A percentile compares a stretch with the other conserved stretches of the same genome.
These are phyloP conservation scores for Pollenia labialis DNA, from an alignment of 2,888 invertebrate species.

Conservation along the genomic window DNA sequence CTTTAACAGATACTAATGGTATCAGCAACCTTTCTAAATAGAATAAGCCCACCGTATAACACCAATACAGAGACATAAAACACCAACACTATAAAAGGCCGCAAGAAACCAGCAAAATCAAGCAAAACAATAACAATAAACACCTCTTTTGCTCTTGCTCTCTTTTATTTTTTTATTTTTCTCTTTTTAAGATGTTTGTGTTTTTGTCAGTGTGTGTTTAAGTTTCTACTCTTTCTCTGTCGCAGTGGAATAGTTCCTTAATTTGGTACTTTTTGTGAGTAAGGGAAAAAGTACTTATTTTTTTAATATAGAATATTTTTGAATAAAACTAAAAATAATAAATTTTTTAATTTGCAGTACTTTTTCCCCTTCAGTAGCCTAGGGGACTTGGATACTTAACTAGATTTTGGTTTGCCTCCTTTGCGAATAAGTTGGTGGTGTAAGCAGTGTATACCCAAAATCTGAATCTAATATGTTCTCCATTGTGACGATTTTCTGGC, in stretches of 20 bases:
- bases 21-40: slow-evolving; percentile 81
- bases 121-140: slow-evolving; percentile 48
- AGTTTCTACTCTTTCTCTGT: not conserved
- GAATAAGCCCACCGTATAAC: slow-evolving; percentile 76
- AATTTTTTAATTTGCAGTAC: no score
- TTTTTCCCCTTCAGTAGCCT: no score
- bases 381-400: no score
- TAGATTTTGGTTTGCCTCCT: no score
- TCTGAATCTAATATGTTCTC: no score
- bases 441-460: no score
- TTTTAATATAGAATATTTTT: not conserved
- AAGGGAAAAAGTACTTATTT: not conserved
- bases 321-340: no score
- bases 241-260: not conserved
- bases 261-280: slow-evolving; percentile 4
- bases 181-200: slow-evolving; percentile 27
- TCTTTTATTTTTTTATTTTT: slow-evolving; percentile 5
- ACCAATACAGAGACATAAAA: slow-evolving; percentile 51
- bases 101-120: slow-evolving; percentile 43
- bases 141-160: slow-evolving; percentile 36
- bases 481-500: no score
- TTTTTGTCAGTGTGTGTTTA: slow-evolving; percentile 64
- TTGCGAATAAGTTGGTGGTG: no score
- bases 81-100: slow-evolving; percentile 66
- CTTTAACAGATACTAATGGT: slow-evolving; percentile 79